phyloP scores from a whole-genome alignment of 2,797 vertebrate species.

The Amblyraja radiata region DNA sequence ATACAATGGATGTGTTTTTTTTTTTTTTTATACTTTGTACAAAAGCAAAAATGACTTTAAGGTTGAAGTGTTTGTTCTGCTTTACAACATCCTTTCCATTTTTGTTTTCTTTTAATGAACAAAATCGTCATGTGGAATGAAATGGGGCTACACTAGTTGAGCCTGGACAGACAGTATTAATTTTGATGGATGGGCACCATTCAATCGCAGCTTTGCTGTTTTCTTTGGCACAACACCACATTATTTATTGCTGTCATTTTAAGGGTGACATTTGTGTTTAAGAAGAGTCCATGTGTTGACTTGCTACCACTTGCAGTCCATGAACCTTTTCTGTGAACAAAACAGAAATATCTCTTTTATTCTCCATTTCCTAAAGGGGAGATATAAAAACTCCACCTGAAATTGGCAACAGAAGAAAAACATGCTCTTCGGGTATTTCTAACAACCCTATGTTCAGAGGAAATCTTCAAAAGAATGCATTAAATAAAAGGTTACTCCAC shows the following conservation, averaged over 20 bases:
- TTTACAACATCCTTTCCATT: background rate
- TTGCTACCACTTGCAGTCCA: background rate
- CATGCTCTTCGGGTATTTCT: background rate
- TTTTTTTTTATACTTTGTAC: background rate
- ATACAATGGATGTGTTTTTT: background rate
- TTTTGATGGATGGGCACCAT: background rate
- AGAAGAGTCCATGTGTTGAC: background rate
- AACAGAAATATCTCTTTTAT: background rate
- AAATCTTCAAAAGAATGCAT: background rate
- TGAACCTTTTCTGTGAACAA: background rate
- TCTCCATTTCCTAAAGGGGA: background rate
- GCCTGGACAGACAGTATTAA: background rate
- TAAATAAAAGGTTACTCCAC: background rate
- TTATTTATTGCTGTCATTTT: background rate
- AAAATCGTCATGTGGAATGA: background rate
- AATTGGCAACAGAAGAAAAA: background rate
- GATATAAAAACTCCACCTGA: background rate
- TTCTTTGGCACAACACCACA: background rate
- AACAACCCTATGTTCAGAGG: background rate
- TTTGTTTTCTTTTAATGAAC: background rate
- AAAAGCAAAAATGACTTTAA: background rate
- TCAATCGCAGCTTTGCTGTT: background rate
- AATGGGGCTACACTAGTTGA: background rate
- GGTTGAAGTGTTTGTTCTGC: background rate
- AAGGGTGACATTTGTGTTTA: background rate